A percentile compares a stretch with the other conserved stretches of the same genome.
These are phyloP conservation scores for Zophobas morio DNA, from an alignment of 1,140 invertebrate species.

Conservation along the genomic window DNA sequence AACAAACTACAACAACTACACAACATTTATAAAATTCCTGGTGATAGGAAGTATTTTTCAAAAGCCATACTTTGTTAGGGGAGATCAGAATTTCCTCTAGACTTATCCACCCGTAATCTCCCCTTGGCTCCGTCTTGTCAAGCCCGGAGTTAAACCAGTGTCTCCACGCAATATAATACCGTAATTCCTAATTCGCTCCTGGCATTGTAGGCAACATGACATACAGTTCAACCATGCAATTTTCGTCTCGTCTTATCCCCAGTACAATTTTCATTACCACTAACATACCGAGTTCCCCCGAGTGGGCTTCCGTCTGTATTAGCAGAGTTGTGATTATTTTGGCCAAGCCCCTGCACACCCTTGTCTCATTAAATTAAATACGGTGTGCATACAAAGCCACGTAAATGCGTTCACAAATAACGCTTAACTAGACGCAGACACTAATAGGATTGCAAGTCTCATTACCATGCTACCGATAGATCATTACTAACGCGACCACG, in stretches of 20 bases:
- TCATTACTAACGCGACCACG: conserved; percentile 33
- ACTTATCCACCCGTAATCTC: too few relatives aligned
- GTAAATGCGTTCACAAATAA: conserved; percentile 33
- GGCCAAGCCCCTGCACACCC: conserved; percentile 35
- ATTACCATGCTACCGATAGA: conserved; percentile 37
- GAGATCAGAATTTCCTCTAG: too few relatives aligned
- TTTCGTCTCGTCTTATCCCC: background rate
- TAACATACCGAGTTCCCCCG: background rate
- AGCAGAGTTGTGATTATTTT: conserved; percentile 20
- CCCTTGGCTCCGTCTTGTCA: too few relatives aligned
- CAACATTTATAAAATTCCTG: too few relatives aligned
- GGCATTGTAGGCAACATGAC: too few relatives aligned
- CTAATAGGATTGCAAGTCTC: conserved; percentile 41
- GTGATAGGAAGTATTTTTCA: too few relatives aligned
- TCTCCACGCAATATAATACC: too few relatives aligned
- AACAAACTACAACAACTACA: too few relatives aligned
- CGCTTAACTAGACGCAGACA: conserved; percentile 25
- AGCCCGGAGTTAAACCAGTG: too few relatives aligned
- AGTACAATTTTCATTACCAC: background rate
- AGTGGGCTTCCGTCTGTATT: background rate
- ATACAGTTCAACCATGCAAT: too few relatives aligned
- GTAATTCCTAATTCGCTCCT: too few relatives aligned
- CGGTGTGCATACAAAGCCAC: conserved; percentile 39
- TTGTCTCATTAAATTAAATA: conserved; percentile 31
- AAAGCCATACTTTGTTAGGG: too few relatives aligned